These are phyloP conservation scores for Calonectris borealis DNA, from an alignment of 2,113 vertebrate species.

Conservation along the genomic window DNA sequence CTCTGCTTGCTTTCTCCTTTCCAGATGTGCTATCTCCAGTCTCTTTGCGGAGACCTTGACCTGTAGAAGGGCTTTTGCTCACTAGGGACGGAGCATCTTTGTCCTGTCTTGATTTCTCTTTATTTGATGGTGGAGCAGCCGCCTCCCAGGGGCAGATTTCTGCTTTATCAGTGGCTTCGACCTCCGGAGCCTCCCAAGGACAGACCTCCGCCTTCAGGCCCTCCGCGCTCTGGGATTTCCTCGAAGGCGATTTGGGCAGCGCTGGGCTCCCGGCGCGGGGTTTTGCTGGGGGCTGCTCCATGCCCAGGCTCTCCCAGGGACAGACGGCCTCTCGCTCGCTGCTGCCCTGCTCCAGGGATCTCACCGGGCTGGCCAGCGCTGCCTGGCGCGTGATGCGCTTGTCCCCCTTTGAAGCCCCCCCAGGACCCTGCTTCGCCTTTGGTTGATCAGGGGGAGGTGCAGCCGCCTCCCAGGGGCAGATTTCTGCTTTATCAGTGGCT, in stretches of 20 bases:
- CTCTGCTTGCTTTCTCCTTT: neutral
- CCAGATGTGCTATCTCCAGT: fast-evolving
- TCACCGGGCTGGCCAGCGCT: neutral
- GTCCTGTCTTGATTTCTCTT: neutral
- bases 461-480: constrained; percentile 71
- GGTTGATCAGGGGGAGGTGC: neutral
- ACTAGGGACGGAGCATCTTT: neutral
- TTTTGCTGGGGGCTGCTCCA: neutral
- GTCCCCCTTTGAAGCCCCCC: neutral
- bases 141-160: constrained; percentile 76
- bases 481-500: constrained; percentile 63
- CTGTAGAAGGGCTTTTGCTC: neutral
- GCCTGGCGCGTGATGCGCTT: neutral
- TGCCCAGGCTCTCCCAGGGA: constrained; percentile 58
- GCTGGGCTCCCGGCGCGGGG: neutral
- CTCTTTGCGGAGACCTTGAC: fast-evolving
- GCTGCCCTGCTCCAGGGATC: neutral
- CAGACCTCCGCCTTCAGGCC: constrained; percentile 15
- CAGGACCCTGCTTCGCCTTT: neutral
- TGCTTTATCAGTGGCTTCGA: constrained; percentile 39
- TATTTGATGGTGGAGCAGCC: neutral
- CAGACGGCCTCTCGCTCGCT: constrained; percentile 33
- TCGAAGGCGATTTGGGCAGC: neutral
- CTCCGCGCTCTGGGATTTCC: neutral
- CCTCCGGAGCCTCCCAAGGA: constrained; percentile 64